Evolutionary conservation across 2,113 vertebrate genomes (phyloP), one percentile per base, ranked within the genome.

Genomic region (Perca flavescens): DNA sequence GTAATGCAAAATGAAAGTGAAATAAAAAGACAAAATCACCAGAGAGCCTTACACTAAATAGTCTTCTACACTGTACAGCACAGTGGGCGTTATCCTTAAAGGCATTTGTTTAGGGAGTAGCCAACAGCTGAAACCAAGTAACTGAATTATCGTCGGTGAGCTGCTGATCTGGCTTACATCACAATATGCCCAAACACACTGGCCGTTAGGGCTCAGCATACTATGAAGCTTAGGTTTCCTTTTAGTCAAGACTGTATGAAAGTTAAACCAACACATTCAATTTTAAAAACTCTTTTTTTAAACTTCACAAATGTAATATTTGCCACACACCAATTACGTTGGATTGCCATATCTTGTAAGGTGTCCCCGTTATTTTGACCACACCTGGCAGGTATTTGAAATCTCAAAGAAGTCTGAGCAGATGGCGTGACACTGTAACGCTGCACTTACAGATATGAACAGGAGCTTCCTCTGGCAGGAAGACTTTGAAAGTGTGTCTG

Each of bases 101-200:
- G 31, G 54, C 49, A 2, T 70, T 73, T 54, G 65, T 66, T 79
- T 75, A 8, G 73, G 54, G 83, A 68, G 40, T 8, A 28, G 56
- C n/a, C 57, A 28, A 47, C 21, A 64, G 12, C 34, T 47, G 19
- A 8, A 68, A 67, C 19, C 22, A 36, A 52, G 62, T 67, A 76
- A 79, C 14, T 61, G 53, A 76, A 84, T 77, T 63, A 80, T 58
- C 0, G 5, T 76, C n/a, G 53, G 49, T 7, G 63, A 36, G 50
- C 40, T 73, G 77, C 56, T 67, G 80, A 67, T 87, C 77, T 77
- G 85, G 62, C 21, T 74, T 68, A 36, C 34, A 69, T 77, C 47
- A 71, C n/a, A 25, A 15, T 15, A 9, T 22, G 2, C 17, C 11
- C n/a, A 53, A 28, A 58, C n/a, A 25, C 22, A 15, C 14, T 1